Base-by-base conservation (phyloP, 2,797 vertebrate genomes). In the Danio kyathit region DNA sequence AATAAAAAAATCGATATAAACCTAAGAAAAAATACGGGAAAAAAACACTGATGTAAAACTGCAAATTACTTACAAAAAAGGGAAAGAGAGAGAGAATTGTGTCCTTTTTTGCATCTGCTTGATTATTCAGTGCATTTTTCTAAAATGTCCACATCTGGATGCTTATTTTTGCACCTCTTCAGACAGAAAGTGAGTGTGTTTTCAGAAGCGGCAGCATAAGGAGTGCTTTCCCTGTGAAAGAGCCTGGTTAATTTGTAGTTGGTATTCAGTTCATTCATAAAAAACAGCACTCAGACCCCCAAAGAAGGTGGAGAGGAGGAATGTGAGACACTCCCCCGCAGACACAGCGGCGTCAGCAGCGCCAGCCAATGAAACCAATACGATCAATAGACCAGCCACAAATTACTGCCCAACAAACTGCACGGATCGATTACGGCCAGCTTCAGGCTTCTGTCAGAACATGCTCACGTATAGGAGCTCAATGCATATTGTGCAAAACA, bases 311-410 rank as follows among this genome's bases (percentile, higher is more conserved):
- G 76, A 83, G 84, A 83, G 79, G 80, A 79, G 77, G 51, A 80
- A 80, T 81, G 29, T 86, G 78, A 71, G 81, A 91, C 90, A 91
- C 94, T 84, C 95, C 95, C 86, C 88, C 73, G 56, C 90, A 96
- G 96, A 96, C 95, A 92, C 88, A 89, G 82, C 83, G 96, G 94
- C 94, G 94, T 95, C 95, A 83, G 87, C 90, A 86, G 86, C 88
- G 82, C 67, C 82, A 90, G 92, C 90, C 89, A 89, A 91, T 88
- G 83, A 88, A 91, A 88, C 89, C 88, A 89, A 88, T 86, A 87
- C 89, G 90, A 91, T 91, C 91, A 90, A 91, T 90, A 89, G 92
- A 79, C 88, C 8, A 75, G 90, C 89, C 86, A 86, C 91, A 87
- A 90, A 89, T 90, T 88, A 86, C 89, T 76, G 91, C 92, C 86